These are phyloP conservation scores for Linepithema humile DNA, from an alignment of 1,140 invertebrate species.

Conservation along the genomic window DNA sequence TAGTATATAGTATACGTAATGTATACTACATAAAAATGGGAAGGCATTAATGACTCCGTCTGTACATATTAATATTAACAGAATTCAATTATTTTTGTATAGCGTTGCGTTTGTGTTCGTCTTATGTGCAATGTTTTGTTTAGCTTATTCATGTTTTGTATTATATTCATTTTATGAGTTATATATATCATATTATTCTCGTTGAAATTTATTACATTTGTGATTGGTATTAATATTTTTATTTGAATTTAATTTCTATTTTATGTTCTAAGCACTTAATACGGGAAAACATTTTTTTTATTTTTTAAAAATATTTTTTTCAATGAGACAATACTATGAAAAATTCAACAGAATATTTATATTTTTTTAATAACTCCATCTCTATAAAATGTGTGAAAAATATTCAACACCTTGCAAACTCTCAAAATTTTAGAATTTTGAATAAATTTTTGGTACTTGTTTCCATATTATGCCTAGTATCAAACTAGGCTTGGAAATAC, in stretches of 20 bases:
- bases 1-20: too few relatives aligned
- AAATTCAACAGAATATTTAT: conserved; percentile 10
- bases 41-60: too few relatives aligned
- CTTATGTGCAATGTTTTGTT: conserved; percentile 25
- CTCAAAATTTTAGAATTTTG: too few relatives aligned
- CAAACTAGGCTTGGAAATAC: neutral
- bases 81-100: conserved; percentile 27
- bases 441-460: conserved; percentile 3
- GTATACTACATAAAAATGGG: too few relatives aligned
- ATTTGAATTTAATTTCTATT: neutral
- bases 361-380: conserved; percentile 32
- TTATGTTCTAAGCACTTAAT: neutral
- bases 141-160: conserved; percentile 31
- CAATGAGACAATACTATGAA: neutral
- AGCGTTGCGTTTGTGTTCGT: conserved; percentile 18
- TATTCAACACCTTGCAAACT: too few relatives aligned
- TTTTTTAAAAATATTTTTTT: conserved; percentile 16
- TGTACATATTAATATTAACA: conserved; percentile 9
- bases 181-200: neutral
- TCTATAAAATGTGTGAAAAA: conserved; percentile 8
- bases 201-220: neutral
- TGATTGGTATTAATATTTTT: neutral
- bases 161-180: conserved; percentile 36
- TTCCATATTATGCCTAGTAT: conserved; percentile 2
- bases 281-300: conserved; percentile 2